Evolutionary conservation across 2,113 vertebrate genomes (phyloP).

Genomic region (Chionomys nivalis): DNA sequence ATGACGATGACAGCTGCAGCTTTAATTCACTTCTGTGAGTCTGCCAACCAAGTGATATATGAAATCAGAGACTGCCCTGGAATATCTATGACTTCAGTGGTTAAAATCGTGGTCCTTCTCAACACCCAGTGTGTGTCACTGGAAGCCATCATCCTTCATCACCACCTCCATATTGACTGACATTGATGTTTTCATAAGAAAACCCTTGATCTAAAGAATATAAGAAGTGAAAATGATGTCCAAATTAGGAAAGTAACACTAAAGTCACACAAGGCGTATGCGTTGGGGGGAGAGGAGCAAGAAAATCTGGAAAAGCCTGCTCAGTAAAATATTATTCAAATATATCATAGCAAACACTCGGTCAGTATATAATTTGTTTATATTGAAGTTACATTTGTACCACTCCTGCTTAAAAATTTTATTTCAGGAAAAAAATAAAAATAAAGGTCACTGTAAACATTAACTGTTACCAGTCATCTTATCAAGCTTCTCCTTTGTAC

Average conservation of each 20-base stretch:
- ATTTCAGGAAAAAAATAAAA: not conserved
- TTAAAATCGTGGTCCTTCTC: constrained; percentile 38
- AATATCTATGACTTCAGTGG: constrained; percentile 74
- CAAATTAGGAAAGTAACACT: not conserved
- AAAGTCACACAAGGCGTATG: not conserved
- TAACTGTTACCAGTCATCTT: not conserved
- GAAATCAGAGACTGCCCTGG: constrained; percentile 82
- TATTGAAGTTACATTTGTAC: not conserved
- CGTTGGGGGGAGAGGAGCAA: too few species aligned
- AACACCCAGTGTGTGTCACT: not conserved
- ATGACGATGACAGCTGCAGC: constrained; percentile 79
- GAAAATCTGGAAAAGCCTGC: not conserved
- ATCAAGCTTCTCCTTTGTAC: not conserved
- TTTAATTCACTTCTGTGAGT: constrained; percentile 87
- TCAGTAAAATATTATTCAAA: not conserved
- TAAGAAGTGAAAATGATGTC: not conserved
- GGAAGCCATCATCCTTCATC: not conserved
- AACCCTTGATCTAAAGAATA: not conserved
- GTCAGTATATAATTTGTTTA: not conserved
- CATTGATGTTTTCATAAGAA: constrained; percentile 9
- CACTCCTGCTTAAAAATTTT: not conserved
- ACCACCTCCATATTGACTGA: constrained; percentile 11
- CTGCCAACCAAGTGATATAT: constrained; percentile 85
- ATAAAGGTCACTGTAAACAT: not conserved
- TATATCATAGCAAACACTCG: not conserved